phyloP scores from a whole-genome alignment of 2,888 invertebrate genomes.

The Anarsia innoxiella region DNA sequence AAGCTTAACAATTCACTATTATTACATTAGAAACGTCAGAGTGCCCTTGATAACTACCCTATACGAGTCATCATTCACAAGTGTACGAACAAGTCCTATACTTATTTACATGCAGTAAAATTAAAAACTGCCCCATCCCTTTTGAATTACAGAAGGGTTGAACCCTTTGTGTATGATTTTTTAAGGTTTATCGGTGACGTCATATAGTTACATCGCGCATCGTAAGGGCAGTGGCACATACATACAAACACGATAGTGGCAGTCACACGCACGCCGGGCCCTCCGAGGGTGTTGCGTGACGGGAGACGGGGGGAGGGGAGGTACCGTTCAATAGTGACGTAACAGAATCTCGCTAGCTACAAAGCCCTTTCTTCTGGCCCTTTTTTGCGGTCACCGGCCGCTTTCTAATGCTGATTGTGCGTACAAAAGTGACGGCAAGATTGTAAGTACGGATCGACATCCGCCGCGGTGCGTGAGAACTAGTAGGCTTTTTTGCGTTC shows the following conservation, averaged over 20 bases:
- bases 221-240: constrained; percentile 49
- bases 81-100: constrained; percentile 70
- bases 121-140: constrained; percentile 69
- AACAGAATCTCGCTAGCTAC: constrained; percentile 59
- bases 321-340: constrained; percentile 59
- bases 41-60: constrained; percentile 69
- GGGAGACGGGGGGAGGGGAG: constrained; percentile 28
- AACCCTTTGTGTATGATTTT: constrained; percentile 65
- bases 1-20: constrained; percentile 58
- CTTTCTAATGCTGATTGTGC: constrained; percentile 71
- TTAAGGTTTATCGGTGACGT: constrained; percentile 39
- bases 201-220: constrained; percentile 45
- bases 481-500: too few relatives aligned
- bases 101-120: constrained; percentile 69
- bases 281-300: constrained; percentile 23
- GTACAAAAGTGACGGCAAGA: constrained; percentile 45
- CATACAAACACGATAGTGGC: constrained; percentile 23
- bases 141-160: constrained; percentile 59
- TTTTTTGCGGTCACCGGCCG: constrained; percentile 66
- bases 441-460: constrained; percentile 50
- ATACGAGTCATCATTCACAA: constrained; percentile 60
- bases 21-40: constrained; percentile 63
- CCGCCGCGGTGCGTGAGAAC: constrained; percentile 72
- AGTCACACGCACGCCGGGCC: constrained; percentile 37
- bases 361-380: constrained; percentile 62